Conservation (phyloP, 2,888 invertebrate species). For the Teinopalpus imperialis region DNA sequence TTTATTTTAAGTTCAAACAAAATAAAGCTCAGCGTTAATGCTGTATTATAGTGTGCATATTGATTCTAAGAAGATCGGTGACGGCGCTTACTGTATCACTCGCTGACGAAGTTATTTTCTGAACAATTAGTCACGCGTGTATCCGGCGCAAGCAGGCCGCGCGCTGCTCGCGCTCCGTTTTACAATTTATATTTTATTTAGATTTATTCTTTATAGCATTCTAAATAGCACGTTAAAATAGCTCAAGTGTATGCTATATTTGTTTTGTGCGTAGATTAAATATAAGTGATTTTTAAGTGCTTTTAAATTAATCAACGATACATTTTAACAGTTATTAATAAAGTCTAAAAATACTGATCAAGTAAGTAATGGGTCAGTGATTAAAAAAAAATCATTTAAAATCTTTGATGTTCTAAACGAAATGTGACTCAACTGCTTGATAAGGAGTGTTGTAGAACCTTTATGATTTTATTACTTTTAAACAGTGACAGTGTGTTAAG, state of each 20-base stretch:
- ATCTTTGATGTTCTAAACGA: background rate
- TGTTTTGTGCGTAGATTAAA: background rate
- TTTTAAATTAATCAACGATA: constrained; percentile 12
- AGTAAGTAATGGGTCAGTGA: constrained; percentile 3
- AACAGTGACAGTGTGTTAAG: constrained; percentile 3
- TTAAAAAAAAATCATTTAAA: constrained; percentile 1
- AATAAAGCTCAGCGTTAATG: constrained; percentile 15
- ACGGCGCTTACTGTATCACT: constrained; percentile 69
- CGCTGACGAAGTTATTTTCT: constrained; percentile 80
- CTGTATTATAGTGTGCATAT: constrained; percentile 48
- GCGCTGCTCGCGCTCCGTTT: constrained; percentile 35
- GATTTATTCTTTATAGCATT: constrained; percentile 9
- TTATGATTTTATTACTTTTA: constrained; percentile 14
- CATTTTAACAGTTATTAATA: constrained; percentile 5
- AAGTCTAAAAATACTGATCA: constrained; percentile 1
- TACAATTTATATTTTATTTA: constrained; percentile 9
- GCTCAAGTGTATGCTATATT: background rate
- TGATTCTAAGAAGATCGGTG: constrained; percentile 73
- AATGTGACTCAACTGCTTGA: constrained; percentile 17
- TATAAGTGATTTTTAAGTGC: background rate
- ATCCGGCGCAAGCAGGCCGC: constrained; percentile 69
- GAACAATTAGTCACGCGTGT: constrained; percentile 78
- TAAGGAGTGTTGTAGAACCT: constrained; percentile 12
- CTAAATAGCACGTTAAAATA: background rate
- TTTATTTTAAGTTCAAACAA: too few species aligned